Conservation (phyloP, 1,140 invertebrate genomes). For the Brachionus sp. region DNA sequence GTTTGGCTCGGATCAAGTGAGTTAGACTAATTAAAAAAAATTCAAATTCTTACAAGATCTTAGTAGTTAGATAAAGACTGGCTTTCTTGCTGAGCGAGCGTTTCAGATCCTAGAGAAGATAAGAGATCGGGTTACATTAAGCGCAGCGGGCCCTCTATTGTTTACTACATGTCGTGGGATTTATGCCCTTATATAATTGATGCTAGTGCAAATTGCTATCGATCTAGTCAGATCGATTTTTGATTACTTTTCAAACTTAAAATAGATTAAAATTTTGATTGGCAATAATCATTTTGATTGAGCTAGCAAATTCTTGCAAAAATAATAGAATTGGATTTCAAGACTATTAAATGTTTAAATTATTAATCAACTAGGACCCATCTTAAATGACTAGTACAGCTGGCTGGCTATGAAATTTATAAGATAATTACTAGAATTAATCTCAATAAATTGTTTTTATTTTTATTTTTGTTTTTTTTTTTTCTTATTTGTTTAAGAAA, state of each 20-base stretch:
- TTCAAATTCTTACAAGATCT: constrained; percentile 15
- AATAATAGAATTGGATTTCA: constrained; percentile 13
- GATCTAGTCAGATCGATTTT: background rate
- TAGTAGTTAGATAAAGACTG: background rate
- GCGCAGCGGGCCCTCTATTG: background rate
- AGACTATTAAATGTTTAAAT: constrained; percentile 31
- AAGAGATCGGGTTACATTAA: background rate
- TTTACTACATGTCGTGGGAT: constrained; percentile 5
- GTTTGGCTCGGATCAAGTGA: background rate
- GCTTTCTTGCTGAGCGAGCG: background rate
- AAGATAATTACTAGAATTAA: constrained; percentile 1
- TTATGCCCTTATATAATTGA: background rate
- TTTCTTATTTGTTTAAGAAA: background rate
- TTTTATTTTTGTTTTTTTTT: background rate
- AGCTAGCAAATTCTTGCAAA: background rate
- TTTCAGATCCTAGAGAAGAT: background rate
- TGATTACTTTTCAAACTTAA: background rate
- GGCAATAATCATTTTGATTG: background rate
- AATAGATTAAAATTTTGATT: background rate
- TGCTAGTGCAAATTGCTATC: background rate
- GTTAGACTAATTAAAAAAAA: background rate
- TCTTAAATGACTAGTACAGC: constrained; percentile 38
- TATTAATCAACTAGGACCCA: constrained; percentile 16
- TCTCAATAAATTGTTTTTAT: background rate
- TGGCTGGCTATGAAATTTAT: background rate